Base-by-base conservation (phyloP, 1,140 invertebrate genomes). In the Lasioglossum baleicum region DNA sequence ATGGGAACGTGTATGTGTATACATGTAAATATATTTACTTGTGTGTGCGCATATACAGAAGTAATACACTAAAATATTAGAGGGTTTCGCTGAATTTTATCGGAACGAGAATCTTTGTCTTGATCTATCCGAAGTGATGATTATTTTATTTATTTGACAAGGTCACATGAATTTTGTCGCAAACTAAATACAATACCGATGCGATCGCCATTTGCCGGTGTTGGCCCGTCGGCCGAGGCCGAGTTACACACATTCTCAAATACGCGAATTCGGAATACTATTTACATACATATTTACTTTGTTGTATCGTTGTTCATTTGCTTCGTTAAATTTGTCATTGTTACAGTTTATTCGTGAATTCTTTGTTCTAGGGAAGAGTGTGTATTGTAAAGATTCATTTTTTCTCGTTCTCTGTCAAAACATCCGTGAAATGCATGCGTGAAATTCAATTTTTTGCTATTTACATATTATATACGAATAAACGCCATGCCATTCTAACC, bases 161-260 rank as follows among this genome's bases (percentile, higher is more conserved):
- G 67, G 7, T 42, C 4, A 3, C 4, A 7, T 20, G 10, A 4
- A 11, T 61, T 22, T 51, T 51, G 35, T 22, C 13, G 61, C 51
- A 40, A 17, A 6, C 66, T 77, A 26, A 26, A 26, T n/a, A 26
- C 20, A 70, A 6, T 71, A 77, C 44, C 67, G 75, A 71, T 53
- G 11, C 5, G 10, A 70, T 63, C 75, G 75, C 67, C 66, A 77
- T 77, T 77, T 77, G 44, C 75, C 75, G 75, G 75, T 31, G 26
- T 71, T 22, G 13, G 8, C n/a, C n/a, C n/a, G n/a, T n/a, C n/a
- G n/a, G n/a, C n/a, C n/a, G n/a, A n/a, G n/a, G n/a, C 17, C 11
- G 10, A 75, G 26, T 48, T 42, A 26, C 10, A 67, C 22, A 67
- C 22, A 60, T 15, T 8, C 15, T 2, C 13, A n/a, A 17, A 40